Conservation (phyloP, 1,140 invertebrate genomes). For the Antheraea mylitta region DNA sequence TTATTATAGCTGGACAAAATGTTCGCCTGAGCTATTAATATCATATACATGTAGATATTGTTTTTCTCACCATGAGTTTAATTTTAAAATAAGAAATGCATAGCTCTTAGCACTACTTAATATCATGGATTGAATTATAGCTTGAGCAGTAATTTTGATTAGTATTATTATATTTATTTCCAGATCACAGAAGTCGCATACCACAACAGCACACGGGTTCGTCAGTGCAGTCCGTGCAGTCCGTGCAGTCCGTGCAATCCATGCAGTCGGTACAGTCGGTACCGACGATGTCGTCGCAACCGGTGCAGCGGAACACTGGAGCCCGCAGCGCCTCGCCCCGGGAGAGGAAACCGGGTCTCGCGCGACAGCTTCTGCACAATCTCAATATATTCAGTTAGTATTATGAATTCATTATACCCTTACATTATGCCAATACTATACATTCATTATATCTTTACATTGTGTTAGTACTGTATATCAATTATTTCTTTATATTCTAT, state of each 20-base stretch:
- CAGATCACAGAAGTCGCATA: conserved; percentile 56
- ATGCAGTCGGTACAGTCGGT: conserved; percentile 38
- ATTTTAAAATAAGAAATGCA: too few species aligned
- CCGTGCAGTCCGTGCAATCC: conserved; percentile 36
- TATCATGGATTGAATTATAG: too few species aligned
- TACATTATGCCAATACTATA: too few species aligned
- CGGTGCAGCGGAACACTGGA: conserved; percentile 25
- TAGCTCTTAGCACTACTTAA: too few species aligned
- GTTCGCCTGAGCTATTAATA: too few species aligned
- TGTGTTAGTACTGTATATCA: too few species aligned
- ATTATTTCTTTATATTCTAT: too few species aligned
- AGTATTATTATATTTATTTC: not conserved
- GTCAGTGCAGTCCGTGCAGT: conserved; percentile 63
- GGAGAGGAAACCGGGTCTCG: conserved; percentile 81
- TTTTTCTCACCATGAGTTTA: too few species aligned
- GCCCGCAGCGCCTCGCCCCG: conserved; percentile 49
- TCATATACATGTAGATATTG: too few species aligned
- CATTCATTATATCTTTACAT: too few species aligned
- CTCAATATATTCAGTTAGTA: conserved; percentile 88
- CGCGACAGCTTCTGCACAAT: conserved; percentile 87
- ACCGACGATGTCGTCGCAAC: conserved; percentile 25
- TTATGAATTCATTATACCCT: not conserved
- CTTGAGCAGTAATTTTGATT: too few species aligned
- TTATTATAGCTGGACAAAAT: too few species aligned
- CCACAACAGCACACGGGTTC: conserved; percentile 74